phyloP scores from a whole-genome alignment of 2,797 vertebrate genomes.

The Tragelaphus oryx region DNA sequence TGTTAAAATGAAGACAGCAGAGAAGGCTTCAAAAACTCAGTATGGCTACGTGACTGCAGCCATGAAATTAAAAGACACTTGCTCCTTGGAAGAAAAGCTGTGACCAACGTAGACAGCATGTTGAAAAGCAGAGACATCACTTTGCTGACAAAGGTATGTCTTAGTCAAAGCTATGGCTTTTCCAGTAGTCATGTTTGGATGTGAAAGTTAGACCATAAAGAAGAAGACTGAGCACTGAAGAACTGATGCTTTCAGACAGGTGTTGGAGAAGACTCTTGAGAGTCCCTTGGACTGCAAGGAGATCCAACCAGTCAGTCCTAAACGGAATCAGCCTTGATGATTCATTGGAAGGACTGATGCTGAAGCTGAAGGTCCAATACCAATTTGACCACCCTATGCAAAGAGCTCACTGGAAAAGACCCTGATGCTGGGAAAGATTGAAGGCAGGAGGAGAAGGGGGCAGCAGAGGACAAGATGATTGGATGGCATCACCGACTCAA shows the following conservation, averaged over 20 bases:
- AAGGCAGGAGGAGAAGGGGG: background rate
- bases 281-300: background rate
- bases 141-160: background rate
- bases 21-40: background rate
- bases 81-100: background rate
- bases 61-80: background rate
- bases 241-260: background rate
- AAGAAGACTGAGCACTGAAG: background rate
- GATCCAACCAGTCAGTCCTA: background rate
- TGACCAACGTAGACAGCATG: background rate
- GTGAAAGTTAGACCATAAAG: background rate
- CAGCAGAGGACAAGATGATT: background rate
- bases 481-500: background rate
- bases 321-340: background rate
- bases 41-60: background rate
- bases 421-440: background rate
- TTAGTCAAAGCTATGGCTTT: background rate
- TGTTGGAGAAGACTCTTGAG: background rate
- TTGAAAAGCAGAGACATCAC: background rate
- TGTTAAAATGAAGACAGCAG: background rate
- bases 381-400: no score
- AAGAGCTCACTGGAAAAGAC: background rate
- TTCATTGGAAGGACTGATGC: background rate
- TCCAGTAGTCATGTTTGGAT: background rate
- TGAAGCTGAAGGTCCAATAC: no score